Percentiles rank a stretch among this genome's conserved stretches.
Conservation (phyloP, 2,888 invertebrate species). For the Chrysolina americana region DNA sequence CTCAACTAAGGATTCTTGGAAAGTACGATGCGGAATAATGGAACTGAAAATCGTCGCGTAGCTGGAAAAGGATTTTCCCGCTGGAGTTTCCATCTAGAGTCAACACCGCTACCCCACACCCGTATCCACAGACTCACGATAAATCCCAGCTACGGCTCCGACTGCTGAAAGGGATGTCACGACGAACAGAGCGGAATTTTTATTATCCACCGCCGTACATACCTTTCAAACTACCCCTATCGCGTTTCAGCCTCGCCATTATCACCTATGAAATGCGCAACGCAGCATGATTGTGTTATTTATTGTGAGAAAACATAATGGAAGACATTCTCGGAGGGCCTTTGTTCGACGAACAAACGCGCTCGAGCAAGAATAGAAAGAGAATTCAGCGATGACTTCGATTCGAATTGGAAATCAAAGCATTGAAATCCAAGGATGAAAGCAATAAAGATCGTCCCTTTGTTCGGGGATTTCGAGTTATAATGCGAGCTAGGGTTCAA, state of each 20-base stretch:
- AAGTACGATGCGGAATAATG: too few relatives aligned
- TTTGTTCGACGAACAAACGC: conserved; percentile 35
- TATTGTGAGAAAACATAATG: conserved; percentile 42
- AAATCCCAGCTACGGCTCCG: neutral
- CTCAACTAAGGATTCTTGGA: too few relatives aligned
- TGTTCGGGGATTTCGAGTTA: neutral
- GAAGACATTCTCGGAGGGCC: conserved; percentile 26
- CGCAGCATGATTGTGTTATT: conserved; percentile 39
- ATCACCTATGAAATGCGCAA: conserved; percentile 28
- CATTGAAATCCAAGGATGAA: conserved; percentile 24
- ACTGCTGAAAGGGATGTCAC: neutral
- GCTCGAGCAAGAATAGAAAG: neutral
- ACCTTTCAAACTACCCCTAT: conserved; percentile 27
- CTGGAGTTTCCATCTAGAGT: neutral
- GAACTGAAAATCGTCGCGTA: too few relatives aligned
- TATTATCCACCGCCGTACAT: neutral
- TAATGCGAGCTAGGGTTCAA: neutral
- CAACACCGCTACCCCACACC: neutral
- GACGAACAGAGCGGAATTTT: conserved; percentile 18
- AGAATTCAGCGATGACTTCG: conserved; percentile 27
- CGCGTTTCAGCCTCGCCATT: conserved; percentile 31
- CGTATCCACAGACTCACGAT: neutral
- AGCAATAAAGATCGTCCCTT: conserved; percentile 12
- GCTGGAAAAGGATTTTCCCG: neutral
- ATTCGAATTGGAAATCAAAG: conserved; percentile 35